Evolutionary conservation across 2,113 vertebrate species (phyloP), one percentile per base, ranked within the genome.

Genomic region (Hemiprocne comata): DNA sequence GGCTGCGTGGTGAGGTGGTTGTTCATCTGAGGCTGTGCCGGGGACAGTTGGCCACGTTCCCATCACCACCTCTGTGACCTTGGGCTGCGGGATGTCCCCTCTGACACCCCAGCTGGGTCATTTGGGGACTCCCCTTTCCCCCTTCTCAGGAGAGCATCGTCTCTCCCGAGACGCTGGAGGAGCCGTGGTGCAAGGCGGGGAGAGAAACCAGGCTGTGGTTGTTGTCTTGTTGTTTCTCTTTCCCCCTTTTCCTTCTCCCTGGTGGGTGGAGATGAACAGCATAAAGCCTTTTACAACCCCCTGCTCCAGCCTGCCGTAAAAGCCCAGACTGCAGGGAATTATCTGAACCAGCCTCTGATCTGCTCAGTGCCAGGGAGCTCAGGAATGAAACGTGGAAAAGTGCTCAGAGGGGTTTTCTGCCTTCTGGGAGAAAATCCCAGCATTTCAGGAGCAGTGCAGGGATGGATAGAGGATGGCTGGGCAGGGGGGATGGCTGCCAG

Each of bases 261-360:
- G 16, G 36, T 50, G 25, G 65, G 51, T 79, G 85, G 95, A 78
- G 93, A 96, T 75, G 5, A 95, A 95, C 89, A 42, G 85, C 88
- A 85, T 75, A 88, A 89, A 96, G 96, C 89, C 73, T 93, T 97
- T 95, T 69, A 81, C 10, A 10, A 92, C 89, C 53, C 34, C 9
- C 10, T 18, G 64, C 61, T 50, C 88, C 75, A 44, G 16, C 74
- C 72, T 29, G 2, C 90, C 88, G 51, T 57, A 48, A 97, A 95
- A 78, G 26, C 78, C 62, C n/a, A 16, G 51, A 58, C 33, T 44
- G 81, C 13, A 53, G 90, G 71, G 19, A 50, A 67, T 76, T n/a
- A 65, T 53, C 54, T 14, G 61, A 20, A 5, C 19, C 17, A 48
- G 58, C 42, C 7, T 79, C 85, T 67, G 51, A 88, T 34, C 20